phyloP scores from a whole-genome alignment of 1,140 invertebrate species.

The Magallana gigas region DNA sequence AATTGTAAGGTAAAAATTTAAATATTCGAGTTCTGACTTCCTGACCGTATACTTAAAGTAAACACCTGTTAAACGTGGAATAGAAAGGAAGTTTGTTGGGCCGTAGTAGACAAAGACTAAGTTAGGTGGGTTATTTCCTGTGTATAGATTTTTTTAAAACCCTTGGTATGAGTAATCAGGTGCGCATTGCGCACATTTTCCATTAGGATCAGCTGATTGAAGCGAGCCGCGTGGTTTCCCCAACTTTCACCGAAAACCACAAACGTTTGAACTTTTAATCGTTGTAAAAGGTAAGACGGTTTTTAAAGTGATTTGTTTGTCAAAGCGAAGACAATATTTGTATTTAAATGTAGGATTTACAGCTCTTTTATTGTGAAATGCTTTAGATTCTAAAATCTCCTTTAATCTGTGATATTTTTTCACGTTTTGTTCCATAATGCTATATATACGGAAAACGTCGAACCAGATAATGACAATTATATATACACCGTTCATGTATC shows the following conservation, averaged over 20 bases:
- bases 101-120: not conserved
- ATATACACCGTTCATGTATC: too few relatives aligned
- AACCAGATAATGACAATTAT: too few relatives aligned
- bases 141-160: constrained; percentile 20
- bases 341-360: not conserved
- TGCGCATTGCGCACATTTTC: not conserved
- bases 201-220: not conserved
- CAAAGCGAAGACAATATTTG: not conserved
- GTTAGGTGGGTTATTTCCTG: not conserved
- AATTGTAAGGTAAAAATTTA: not conserved
- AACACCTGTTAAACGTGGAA: too few relatives aligned
- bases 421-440: too few relatives aligned
- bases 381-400: too few relatives aligned
- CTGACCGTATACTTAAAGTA: too few relatives aligned
- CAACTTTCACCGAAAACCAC: not conserved
- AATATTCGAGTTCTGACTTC: not conserved
- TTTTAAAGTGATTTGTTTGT: too few relatives aligned
- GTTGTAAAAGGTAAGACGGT: too few relatives aligned
- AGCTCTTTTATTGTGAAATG: too few relatives aligned
- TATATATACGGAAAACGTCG: too few relatives aligned
- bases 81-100: not conserved
- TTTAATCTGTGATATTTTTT: too few relatives aligned
- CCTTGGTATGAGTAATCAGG: constrained; percentile 11
- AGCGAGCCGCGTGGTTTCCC: not conserved
- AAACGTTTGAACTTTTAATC: not conserved